A percentile compares a stretch with the other conserved stretches of the same genome.
phyloP scores from a whole-genome alignment of 2,797 vertebrate species.

The Chelon labrosus region DNA sequence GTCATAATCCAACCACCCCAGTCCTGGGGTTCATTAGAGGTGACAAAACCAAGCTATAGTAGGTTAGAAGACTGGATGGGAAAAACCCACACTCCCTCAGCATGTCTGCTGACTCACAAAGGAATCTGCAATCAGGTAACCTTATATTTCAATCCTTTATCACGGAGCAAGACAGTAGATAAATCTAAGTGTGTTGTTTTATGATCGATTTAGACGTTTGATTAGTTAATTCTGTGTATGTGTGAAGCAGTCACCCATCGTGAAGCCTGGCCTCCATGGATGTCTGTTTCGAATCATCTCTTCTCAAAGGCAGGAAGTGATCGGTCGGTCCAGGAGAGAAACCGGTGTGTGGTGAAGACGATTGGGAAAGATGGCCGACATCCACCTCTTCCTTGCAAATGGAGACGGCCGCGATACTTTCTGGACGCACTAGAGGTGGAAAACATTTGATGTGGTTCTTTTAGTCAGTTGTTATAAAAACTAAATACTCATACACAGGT shows the following conservation, averaged over 20 bases:
- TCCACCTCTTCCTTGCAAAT: conserved; percentile 66
- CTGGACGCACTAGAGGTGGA: conserved; percentile 22
- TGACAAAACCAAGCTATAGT: too few relatives aligned
- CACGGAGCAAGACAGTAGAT: background rate
- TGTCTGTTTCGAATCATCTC: conserved; percentile 31
- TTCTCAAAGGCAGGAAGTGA: conserved; percentile 31
- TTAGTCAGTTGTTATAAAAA: too few relatives aligned
- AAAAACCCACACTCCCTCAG: too few relatives aligned
- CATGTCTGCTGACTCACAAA: too few relatives aligned
- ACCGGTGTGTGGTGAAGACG: conserved; percentile 29
- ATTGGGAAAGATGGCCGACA: background rate
- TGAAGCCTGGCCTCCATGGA: conserved; percentile 39
- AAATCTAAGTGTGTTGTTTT: background rate
- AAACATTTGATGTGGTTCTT: background rate
- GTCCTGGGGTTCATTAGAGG: too few relatives aligned
- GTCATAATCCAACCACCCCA: too few relatives aligned
- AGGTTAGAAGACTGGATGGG: too few relatives aligned
- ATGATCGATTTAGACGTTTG: background rate
- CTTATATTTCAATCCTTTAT: too few relatives aligned
- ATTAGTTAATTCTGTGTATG: background rate
- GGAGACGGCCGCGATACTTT: conserved; percentile 9
- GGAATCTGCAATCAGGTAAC: too few relatives aligned
- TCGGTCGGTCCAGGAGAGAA: conserved; percentile 33
- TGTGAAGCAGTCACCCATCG: conserved; percentile 57
- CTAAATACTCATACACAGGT: too few relatives aligned